Evolutionary conservation across 2,113 vertebrate genomes (phyloP).

Genomic region (Zosterops lateralis): DNA sequence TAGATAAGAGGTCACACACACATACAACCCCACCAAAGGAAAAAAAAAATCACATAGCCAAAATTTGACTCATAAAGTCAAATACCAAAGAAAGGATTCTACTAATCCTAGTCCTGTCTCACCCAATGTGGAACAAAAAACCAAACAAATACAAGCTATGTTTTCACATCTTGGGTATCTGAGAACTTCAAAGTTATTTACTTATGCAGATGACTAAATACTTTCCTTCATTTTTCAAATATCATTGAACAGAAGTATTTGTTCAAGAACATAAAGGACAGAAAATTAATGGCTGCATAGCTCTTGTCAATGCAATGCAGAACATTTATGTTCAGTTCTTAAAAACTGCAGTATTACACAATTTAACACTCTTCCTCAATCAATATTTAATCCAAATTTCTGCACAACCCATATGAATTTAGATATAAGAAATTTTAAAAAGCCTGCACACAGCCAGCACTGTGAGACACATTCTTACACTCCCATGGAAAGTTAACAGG

Average conservation of each 20-base stretch:
- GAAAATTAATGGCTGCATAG: background rate
- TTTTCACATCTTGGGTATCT: background rate
- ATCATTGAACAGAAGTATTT: background rate
- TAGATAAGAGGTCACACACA: background rate
- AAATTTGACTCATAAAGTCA: background rate
- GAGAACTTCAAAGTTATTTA: background rate
- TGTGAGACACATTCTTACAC: background rate
- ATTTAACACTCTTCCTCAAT: background rate
- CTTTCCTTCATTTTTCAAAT: background rate
- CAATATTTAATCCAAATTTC: background rate
- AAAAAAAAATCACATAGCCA: background rate
- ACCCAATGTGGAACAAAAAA: background rate
- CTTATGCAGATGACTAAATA: background rate
- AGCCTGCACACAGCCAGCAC: background rate
- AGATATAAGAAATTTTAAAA: background rate
- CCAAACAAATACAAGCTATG: background rate
- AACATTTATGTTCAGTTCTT: background rate
- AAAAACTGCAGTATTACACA: background rate
- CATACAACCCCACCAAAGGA: accelerated
- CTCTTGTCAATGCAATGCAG: background rate
- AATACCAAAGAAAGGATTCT: background rate
- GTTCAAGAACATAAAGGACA: background rate
- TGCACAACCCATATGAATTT: background rate
- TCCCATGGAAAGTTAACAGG: background rate
- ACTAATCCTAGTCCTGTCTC: background rate